phyloP scores from a whole-genome alignment of 2,888 invertebrate genomes.

The Caenorhabditis sp. region DNA sequence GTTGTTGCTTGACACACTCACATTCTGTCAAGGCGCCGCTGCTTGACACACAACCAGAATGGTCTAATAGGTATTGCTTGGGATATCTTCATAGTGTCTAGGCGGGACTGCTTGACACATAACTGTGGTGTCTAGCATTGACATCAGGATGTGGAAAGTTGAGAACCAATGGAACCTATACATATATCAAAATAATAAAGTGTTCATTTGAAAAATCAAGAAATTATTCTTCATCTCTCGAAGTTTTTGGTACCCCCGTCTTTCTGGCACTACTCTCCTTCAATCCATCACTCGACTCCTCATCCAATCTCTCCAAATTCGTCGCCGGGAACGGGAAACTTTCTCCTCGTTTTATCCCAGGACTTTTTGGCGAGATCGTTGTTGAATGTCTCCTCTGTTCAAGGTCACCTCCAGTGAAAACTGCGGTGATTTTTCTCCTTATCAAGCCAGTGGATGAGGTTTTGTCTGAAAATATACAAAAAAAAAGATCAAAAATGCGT shows the following conservation, averaged over 20 bases:
- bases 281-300: conserved; percentile 2
- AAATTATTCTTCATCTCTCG: neutral
- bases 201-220: too few relatives aligned
- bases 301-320: conserved; percentile 4
- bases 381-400: neutral
- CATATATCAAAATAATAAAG: neutral
- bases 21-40: too few relatives aligned
- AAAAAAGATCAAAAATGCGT: neutral
- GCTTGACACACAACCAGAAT: too few relatives aligned
- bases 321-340: neutral
- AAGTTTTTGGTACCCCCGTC: neutral
- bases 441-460: conserved; percentile 2
- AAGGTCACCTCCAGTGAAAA: neutral
- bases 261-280: neutral
- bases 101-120: too few relatives aligned
- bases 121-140: too few relatives aligned
- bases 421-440: conserved; percentile 9
- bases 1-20: too few relatives aligned
- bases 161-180: conserved; percentile 28
- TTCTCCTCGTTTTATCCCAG: neutral
- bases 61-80: too few relatives aligned
- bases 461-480: conserved; percentile 13
- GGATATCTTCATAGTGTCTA: too few relatives aligned
- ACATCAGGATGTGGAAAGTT: too few relatives aligned
- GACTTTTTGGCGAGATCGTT: neutral